Conservation (phyloP, 2,888 invertebrate species). For the Meiosimyza platycephala region DNA sequence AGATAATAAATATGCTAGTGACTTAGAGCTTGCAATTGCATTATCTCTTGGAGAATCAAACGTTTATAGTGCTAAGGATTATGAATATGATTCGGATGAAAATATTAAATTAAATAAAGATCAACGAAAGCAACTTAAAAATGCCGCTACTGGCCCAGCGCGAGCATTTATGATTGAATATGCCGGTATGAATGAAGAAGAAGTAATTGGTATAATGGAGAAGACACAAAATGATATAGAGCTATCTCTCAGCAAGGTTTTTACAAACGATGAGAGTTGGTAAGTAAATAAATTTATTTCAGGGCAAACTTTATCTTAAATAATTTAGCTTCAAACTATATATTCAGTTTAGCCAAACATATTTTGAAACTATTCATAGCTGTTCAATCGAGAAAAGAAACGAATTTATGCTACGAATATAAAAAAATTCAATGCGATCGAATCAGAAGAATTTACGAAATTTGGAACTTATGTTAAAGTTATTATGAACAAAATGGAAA, state of each 20-base stretch:
- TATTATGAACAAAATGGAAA: no score
- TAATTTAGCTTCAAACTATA: no score
- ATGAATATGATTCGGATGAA: slow-evolving; percentile 67
- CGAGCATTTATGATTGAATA: slow-evolving; percentile 81
- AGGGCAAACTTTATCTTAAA: no score
- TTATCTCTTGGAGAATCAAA: slow-evolving; percentile 70
- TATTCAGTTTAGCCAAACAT: no score
- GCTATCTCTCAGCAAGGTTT: neutral
- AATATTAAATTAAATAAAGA: slow-evolving; percentile 61
- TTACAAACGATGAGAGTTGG: neutral
- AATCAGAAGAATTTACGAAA: no score
- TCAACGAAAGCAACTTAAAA: slow-evolving; percentile 63
- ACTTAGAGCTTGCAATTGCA: slow-evolving; percentile 73
- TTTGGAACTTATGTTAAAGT: no score
- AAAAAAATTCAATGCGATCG: no score
- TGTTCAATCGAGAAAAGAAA: no score
- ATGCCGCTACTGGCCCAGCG: slow-evolving; percentile 70
- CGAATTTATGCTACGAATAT: no score
- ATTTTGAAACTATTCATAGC: no score
- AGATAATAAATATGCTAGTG: slow-evolving; percentile 69
- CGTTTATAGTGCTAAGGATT: slow-evolving; percentile 66
- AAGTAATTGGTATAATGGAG: slow-evolving; percentile 73
- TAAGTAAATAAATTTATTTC: no score
- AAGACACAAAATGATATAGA: slow-evolving; percentile 49
- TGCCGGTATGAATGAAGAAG: slow-evolving; percentile 78